Base-by-base conservation (phyloP, 1,140 invertebrate species). In the Heliconius hewitsoni region DNA sequence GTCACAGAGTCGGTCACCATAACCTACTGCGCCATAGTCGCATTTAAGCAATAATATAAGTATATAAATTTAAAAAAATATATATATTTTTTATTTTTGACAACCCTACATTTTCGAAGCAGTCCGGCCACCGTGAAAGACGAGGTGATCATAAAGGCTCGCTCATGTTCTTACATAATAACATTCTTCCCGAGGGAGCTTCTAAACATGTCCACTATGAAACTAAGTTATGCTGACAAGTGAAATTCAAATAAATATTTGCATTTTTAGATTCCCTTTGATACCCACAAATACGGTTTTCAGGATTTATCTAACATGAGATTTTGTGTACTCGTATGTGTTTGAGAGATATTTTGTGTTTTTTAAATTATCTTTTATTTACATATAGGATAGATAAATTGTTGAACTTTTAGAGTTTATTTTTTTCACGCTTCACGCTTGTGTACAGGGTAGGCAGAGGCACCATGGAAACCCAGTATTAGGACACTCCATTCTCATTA, bases 141-240 rank as follows among this genome's bases (percentile, higher is more conserved):
- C 89, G 85, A 94, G 92, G 92, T 94, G 92, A 93, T 92, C 91
- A 94, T 92, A 91, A 91, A 92, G 88, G 89, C 84, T 80, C 85
- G 90, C 85, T 90, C 92, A 93, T 94, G 92, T 94, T 92, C 91
- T 93, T 93, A 93, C 92, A 94, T 94, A 94, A 94, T 94, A 92
- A 94, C 91, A 90, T 92, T 87, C 88, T 89, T 87, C 87, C 85
- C 87, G 78, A 81, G 79, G 81, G 84, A 83, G 74, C 73, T 50
- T 71, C 73, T 77, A 80, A 78, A 82, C 77, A 82, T 80, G 81
- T 82, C 66, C 71, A 74, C 76, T 77, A 81, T 73, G 71, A 80
- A 80, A 80, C 34, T 80, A 80, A 80, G 50, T 81, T 81, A 81
- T 77, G 80, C 80, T 77, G 76, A 81, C 80, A 77, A 73, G 37